These are phyloP conservation scores for Antrozous pallidus DNA, from an alignment of 2,797 vertebrate genomes.

Conservation along the genomic window DNA sequence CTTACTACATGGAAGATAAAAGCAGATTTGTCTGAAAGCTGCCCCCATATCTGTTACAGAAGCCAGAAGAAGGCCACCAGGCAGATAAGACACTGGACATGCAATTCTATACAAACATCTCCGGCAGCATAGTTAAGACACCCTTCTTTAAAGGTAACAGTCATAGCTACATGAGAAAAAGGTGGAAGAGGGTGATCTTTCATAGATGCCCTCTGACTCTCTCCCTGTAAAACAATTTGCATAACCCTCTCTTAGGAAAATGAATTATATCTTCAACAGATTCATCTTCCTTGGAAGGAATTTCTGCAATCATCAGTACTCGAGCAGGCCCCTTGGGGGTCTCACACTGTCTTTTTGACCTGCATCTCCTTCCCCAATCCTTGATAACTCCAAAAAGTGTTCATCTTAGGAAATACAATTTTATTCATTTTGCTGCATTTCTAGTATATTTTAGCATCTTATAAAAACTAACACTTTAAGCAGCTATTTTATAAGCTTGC, in stretches of 20 bases:
- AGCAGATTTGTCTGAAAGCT: neutral
- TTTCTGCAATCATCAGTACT: slow-evolving; percentile 4
- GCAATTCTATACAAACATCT: neutral
- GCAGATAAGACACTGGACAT: neutral
- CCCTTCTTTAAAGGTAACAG: neutral
- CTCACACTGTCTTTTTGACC: slow-evolving; percentile 1
- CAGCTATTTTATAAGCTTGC: neutral
- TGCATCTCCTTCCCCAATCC: neutral
- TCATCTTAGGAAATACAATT: neutral
- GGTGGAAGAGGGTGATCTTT: neutral
- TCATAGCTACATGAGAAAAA: neutral
- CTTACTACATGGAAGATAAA: neutral
- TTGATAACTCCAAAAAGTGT: neutral
- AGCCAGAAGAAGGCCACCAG: neutral
- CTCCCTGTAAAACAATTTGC: slow-evolving; percentile 23
- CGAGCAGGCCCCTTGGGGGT: neutral
- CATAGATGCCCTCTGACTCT: neutral
- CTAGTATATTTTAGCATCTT: neutral
- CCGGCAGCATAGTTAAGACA: neutral
- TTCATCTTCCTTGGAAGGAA: neutral
- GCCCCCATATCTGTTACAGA: neutral
- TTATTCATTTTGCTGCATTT: slow-evolving; percentile 13
- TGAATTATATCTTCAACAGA: slow-evolving; percentile 10
- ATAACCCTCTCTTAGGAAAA: slow-evolving; percentile 4
- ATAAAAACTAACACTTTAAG: neutral